Evolutionary conservation across 2,888 invertebrate species (phyloP).

Genomic region (Sympetrum striolatum): DNA sequence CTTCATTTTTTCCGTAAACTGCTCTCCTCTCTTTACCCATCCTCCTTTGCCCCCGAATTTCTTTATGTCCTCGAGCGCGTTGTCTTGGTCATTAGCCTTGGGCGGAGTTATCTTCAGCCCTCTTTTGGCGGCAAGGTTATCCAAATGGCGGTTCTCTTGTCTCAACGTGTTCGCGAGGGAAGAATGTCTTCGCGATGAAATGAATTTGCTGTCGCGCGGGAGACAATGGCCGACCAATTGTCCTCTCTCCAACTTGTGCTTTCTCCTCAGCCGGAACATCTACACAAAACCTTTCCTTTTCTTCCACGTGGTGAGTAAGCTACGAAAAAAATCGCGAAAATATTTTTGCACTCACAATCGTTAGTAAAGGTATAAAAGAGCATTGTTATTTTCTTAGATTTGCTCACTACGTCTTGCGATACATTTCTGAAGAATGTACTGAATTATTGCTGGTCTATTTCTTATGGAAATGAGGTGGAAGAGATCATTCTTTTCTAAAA

Average conservation of each 20-base stretch:
- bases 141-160: background rate
- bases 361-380: too few relatives aligned
- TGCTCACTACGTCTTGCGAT: too few relatives aligned
- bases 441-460: too few relatives aligned
- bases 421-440: too few relatives aligned
- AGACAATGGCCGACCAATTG: background rate
- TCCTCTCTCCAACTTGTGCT: background rate
- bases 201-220: background rate
- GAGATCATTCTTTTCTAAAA: too few relatives aligned
- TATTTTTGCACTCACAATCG: too few relatives aligned
- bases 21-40: background rate
- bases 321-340: too few relatives aligned
- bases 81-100: background rate
- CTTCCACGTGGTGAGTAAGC: too few relatives aligned
- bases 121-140: background rate
- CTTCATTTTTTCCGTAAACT: background rate
- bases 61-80: background rate
- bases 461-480: too few relatives aligned
- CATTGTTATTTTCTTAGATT: too few relatives aligned
- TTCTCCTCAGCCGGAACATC: background rate
- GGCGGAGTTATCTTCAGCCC: background rate
- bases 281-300: too few relatives aligned
- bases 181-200: background rate
- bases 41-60: background rate
- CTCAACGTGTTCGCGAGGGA: background rate